Conservation (phyloP, 2,888 invertebrate species). For the Campoplex nolae region DNA sequence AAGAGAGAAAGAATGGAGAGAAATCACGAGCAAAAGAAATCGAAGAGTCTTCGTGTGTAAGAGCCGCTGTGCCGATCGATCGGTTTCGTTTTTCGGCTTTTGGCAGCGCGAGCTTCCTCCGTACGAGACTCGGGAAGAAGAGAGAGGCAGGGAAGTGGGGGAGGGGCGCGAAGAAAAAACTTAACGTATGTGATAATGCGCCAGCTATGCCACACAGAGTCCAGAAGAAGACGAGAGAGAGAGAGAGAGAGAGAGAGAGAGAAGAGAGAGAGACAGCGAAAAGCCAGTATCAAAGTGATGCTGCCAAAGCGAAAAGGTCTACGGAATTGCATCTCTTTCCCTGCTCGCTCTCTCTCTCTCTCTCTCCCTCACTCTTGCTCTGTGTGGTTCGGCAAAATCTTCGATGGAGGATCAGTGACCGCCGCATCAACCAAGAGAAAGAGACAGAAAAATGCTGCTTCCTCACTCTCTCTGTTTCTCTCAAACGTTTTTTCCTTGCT, state of each 20-base stretch:
- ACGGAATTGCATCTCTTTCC: constrained; percentile 29
- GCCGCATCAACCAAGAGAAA: constrained; percentile 63
- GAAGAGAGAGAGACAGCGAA: constrained; percentile 39
- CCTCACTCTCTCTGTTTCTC: constrained; percentile 69
- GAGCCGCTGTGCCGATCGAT: constrained; percentile 61
- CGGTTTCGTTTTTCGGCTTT: constrained; percentile 64
- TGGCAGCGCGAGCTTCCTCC: constrained; percentile 40
- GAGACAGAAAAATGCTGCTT: constrained; percentile 69
- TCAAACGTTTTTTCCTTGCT: constrained; percentile 60
- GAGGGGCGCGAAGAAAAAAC: constrained; percentile 69
- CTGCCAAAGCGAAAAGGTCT: constrained; percentile 53
- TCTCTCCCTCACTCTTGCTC: not conserved
- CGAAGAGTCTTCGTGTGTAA: constrained; percentile 43
- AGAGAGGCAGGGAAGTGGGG: constrained; percentile 44
- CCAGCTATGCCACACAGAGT: constrained; percentile 71
- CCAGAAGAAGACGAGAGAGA: constrained; percentile 50
- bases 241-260: constrained; percentile 22
- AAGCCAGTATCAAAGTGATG: constrained; percentile 65
- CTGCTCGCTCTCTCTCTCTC: constrained; percentile 11
- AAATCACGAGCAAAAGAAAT: constrained; percentile 55
- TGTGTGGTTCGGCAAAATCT: constrained; percentile 52
- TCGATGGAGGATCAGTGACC: constrained; percentile 70
- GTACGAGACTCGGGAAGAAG: constrained; percentile 45
- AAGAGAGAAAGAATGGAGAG: constrained; percentile 29
- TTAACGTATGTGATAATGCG: constrained; percentile 81